phyloP scores from a whole-genome alignment of 1,140 invertebrate genomes.

The Drosophila nasuta region DNA sequence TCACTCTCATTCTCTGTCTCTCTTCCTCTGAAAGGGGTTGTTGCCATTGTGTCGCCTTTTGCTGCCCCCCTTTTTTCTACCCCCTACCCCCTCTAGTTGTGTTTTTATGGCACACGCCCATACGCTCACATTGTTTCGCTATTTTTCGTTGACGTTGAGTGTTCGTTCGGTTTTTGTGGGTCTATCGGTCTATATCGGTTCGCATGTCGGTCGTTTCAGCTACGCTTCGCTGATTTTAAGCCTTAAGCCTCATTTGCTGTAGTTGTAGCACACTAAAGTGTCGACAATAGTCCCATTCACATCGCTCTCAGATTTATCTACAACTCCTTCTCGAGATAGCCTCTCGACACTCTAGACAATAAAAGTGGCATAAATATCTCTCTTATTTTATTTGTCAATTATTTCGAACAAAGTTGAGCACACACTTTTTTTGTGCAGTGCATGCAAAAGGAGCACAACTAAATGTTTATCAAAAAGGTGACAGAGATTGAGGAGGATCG shows the following conservation, averaged over 20 bases:
- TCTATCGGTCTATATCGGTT: conserved; percentile 54
- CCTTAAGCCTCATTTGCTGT: conserved; percentile 30
- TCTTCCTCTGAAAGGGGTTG: conserved; percentile 58
- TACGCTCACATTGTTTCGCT: conserved; percentile 39
- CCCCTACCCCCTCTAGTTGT: not conserved
- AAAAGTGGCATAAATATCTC: too few relatives aligned
- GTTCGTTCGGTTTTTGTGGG: conserved; percentile 31
- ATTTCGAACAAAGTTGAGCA: too few relatives aligned
- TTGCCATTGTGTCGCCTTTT: conserved; percentile 63
- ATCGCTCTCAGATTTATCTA: too few relatives aligned
- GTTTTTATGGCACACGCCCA: conserved; percentile 38
- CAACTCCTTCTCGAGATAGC: too few relatives aligned
- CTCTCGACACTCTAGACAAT: too few relatives aligned
- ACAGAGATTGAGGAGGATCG: too few relatives aligned
- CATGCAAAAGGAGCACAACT: too few relatives aligned
- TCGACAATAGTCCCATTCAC: conserved; percentile 11
- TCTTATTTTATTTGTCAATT: too few relatives aligned
- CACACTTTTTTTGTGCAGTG: too few relatives aligned
- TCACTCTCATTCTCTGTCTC: too few relatives aligned
- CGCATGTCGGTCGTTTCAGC: conserved; percentile 26
- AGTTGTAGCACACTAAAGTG: conserved; percentile 9
- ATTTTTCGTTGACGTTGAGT: not conserved
- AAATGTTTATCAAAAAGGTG: too few relatives aligned
- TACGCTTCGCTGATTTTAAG: conserved; percentile 43
- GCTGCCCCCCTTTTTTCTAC: not conserved